phyloP scores from a whole-genome alignment of 2,888 invertebrate species.

The Megamerina dolium region DNA sequence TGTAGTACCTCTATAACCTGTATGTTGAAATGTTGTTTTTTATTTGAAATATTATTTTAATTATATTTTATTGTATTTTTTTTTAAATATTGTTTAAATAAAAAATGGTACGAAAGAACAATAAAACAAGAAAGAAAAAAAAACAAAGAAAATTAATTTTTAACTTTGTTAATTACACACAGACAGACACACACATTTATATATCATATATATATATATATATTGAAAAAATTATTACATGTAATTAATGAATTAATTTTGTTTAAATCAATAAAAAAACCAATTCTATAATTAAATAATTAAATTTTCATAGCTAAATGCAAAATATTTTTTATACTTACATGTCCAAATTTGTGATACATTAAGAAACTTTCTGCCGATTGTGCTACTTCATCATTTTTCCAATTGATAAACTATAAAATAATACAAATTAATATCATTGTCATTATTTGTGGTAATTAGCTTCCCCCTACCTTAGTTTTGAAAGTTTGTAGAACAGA shows the following conservation, averaged over 20 bases:
- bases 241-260: conserved; percentile 7
- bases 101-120: too few relatives aligned
- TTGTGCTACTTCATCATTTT: conserved; percentile 75
- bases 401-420: conserved; percentile 72
- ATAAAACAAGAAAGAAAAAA: too few relatives aligned
- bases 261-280: conserved; percentile 1
- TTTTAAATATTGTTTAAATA: too few relatives aligned
- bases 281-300: neutral
- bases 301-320: conserved; percentile 3
- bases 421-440: neutral
- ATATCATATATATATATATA: conserved; percentile 1
- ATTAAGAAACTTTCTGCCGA: conserved; percentile 83
- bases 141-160: too few relatives aligned
- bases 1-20: too few relatives aligned
- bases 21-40: too few relatives aligned
- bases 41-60: too few relatives aligned
- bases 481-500: conserved; percentile 81
- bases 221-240: conserved; percentile 31
- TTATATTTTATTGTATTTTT: too few relatives aligned
- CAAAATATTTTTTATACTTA: conserved; percentile 55
- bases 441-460: neutral
- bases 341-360: conserved; percentile 87
- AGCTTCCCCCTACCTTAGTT: conserved; percentile 67
- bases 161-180: too few relatives aligned
- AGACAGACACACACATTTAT: too few relatives aligned